Evolutionary conservation across 2,888 invertebrate genomes (phyloP).

Genomic region (Synergus gifuensis): DNA sequence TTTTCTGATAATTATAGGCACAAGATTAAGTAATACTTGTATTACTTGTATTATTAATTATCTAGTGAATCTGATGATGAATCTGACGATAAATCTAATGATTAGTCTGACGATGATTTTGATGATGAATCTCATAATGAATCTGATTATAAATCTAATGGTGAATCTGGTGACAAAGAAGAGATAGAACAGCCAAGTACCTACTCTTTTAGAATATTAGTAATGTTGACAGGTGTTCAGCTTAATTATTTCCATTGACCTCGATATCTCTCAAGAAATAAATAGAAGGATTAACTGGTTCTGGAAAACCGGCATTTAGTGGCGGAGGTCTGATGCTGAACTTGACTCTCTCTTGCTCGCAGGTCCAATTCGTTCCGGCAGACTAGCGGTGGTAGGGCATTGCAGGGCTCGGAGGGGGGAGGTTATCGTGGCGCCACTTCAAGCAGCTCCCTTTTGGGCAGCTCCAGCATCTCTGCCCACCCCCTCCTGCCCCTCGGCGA

Average conservation of each 20-base stretch:
- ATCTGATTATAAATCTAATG: not conserved
- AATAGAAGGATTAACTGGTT: conserved; percentile 27
- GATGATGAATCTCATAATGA: not conserved
- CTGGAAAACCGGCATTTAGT: conserved; percentile 69
- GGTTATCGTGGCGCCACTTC: conserved; percentile 80
- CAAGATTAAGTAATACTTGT: no score
- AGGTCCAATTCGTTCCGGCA: conserved; percentile 98
- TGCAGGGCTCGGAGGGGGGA: conserved; percentile 84
- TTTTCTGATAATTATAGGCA: conserved; percentile 11
- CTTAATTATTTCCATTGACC: not conserved
- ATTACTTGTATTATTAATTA: not conserved
- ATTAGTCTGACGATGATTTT: no score
- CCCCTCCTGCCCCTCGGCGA: conserved; percentile 94
- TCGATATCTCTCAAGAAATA: conserved; percentile 1
- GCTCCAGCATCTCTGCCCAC: conserved; percentile 95
- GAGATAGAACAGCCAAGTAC: not conserved
- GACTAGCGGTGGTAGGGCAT: conserved; percentile 80
- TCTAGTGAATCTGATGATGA: not conserved
- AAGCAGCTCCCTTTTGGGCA: conserved; percentile 84
- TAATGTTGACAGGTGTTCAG: not conserved
- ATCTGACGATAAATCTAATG: not conserved
- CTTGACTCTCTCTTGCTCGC: conserved; percentile 80
- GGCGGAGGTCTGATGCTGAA: conserved; percentile 78
- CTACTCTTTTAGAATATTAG: conserved; percentile 6
- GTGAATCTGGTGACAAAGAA: not conserved